A percentile compares a stretch with the other conserved stretches of the same genome.
Evolutionary conservation across 2,113 vertebrate species (phyloP).

Genomic region (Steatornis caripensis): DNA sequence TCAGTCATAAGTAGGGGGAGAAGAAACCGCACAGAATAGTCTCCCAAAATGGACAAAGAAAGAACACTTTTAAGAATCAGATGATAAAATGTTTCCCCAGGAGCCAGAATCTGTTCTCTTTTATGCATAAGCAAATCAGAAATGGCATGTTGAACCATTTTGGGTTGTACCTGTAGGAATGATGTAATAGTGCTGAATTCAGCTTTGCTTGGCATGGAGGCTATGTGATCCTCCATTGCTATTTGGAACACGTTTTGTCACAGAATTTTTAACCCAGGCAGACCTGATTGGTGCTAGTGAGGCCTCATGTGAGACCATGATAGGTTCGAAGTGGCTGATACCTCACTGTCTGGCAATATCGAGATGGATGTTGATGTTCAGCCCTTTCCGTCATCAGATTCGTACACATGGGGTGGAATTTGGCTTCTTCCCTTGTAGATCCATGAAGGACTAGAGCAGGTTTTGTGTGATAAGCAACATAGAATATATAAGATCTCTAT

Average conservation of each 20-base stretch:
- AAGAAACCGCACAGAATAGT: neutral
- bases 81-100: neutral
- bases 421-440: neutral
- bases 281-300: neutral
- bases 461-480: neutral
- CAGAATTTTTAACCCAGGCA: neutral
- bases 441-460: accelerated
- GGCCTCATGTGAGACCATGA: neutral
- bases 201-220: neutral
- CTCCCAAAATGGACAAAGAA: neutral
- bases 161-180: neutral
- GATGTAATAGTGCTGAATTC: neutral
- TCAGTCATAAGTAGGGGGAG: neutral
- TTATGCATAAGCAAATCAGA: neutral
- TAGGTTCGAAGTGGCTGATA: neutral
- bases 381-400: neutral
- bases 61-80: neutral
- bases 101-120: neutral
- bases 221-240: accelerated
- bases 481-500: neutral
- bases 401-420: neutral
- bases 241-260: neutral
- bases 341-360: neutral
- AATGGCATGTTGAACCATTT: neutral
- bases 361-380: neutral